Conservation (phyloP, 2,888 invertebrate species). For the Cheilosia impressa region DNA sequence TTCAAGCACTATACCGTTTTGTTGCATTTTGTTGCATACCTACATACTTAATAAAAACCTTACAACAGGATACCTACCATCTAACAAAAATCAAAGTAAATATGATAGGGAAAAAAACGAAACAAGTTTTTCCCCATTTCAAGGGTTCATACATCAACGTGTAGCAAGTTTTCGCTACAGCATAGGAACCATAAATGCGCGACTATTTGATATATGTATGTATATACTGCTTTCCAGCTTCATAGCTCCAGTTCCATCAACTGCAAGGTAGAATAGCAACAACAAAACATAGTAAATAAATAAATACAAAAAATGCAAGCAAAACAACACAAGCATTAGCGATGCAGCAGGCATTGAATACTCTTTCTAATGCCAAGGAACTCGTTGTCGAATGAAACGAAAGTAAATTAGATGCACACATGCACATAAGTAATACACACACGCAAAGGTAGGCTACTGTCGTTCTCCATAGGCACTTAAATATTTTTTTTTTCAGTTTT, state of each 20-base stretch:
- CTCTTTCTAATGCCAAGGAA: conserved; percentile 72
- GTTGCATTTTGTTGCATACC: neutral
- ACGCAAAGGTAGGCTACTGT: conserved; percentile 34
- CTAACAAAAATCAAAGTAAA: conserved; percentile 20
- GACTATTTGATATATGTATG: conserved; percentile 5
- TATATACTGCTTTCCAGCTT: conserved; percentile 60
- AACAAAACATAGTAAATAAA: conserved; percentile 48
- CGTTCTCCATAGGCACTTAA: conserved; percentile 27
- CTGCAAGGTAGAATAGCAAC: conserved; percentile 28
- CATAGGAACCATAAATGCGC: conserved; percentile 25
- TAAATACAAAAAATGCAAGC: conserved; percentile 54
- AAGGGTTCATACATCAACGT: conserved; percentile 50
- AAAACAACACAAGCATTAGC: conserved; percentile 59
- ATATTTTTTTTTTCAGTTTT: neutral
- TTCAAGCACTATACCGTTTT: no score
- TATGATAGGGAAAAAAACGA: neutral
- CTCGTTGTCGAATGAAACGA: conserved; percentile 73
- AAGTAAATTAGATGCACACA: conserved; percentile 75
- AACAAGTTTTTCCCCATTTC: conserved; percentile 31
- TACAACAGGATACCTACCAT: conserved; percentile 20
- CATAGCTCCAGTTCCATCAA: conserved; percentile 62
- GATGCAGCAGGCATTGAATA: conserved; percentile 57
- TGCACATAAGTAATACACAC: conserved; percentile 33
- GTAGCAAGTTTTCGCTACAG: conserved; percentile 18
- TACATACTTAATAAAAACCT: neutral